These are phyloP conservation scores for Imbricaverruca yamaguchii DNA, from an alignment of 2,888 invertebrate genomes.

Conservation along the genomic window DNA sequence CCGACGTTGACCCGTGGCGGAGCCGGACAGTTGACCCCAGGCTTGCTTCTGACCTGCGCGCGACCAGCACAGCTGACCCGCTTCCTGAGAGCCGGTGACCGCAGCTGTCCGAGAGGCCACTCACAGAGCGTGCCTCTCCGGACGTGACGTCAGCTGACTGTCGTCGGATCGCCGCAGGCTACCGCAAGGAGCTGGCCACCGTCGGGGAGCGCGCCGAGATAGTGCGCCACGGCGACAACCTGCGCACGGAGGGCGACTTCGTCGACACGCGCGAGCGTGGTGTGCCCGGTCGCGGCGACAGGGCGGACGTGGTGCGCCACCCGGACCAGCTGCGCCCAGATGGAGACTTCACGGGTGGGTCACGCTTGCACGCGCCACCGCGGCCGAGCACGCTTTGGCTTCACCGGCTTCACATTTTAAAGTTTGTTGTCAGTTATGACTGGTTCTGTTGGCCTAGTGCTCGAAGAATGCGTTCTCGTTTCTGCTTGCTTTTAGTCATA, in stretches of 20 bases:
- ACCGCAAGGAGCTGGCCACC: background rate
- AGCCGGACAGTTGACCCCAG: too few species aligned
- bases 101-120: too few species aligned
- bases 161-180: background rate
- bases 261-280: constrained; percentile 9
- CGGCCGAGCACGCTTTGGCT: background rate
- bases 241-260: constrained; percentile 38
- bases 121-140: too few species aligned
- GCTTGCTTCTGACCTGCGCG: too few species aligned
- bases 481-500: too few species aligned
- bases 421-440: too few species aligned
- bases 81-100: too few species aligned
- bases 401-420: background rate
- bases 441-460: too few species aligned
- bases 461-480: too few species aligned
- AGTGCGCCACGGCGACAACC: constrained; percentile 49
- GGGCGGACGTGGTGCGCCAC: constrained; percentile 3
- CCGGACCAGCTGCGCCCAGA: constrained; percentile 8
- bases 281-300: background rate
- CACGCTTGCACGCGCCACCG: background rate
- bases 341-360: constrained; percentile 3
- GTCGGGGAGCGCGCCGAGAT: constrained; percentile 25
- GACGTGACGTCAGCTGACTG: too few species aligned
- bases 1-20: too few species aligned
- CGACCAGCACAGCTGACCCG: too few species aligned